A percentile compares a stretch with the other conserved stretches of the same genome.
These are phyloP conservation scores for Halcyon smyrnensis DNA, from an alignment of 2,797 vertebrate genomes.

Conservation along the genomic window DNA sequence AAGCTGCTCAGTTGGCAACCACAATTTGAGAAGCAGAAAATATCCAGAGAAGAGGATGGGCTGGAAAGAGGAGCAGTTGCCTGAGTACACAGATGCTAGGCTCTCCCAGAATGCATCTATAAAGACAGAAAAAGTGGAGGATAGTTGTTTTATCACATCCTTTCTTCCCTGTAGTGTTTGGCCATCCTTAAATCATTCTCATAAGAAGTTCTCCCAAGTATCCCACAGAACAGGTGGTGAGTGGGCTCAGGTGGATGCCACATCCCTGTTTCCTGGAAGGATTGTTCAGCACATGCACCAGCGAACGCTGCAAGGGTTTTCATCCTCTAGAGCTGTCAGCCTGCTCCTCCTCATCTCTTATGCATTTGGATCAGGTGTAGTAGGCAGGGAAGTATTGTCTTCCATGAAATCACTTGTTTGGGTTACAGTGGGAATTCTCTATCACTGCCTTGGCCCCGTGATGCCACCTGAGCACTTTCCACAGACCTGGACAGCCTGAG, in stretches of 20 bases:
- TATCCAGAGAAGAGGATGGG: not conserved
- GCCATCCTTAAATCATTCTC: not conserved
- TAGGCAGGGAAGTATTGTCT: not conserved
- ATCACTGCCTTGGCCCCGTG: not conserved
- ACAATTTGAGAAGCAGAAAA: not conserved
- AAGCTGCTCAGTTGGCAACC: slow-evolving; percentile 1
- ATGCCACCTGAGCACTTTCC: not conserved
- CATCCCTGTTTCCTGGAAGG: not conserved
- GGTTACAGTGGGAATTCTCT: not conserved
- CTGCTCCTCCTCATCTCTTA: not conserved
- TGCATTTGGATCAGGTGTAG: not conserved
- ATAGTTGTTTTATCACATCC: not conserved
- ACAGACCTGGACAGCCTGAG: not conserved
- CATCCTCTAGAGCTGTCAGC: not conserved
- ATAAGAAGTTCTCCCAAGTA: accelerated
- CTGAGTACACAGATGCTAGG: not conserved
- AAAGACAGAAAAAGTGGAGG: not conserved
- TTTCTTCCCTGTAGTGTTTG: not conserved
- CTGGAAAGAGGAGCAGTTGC: not conserved
- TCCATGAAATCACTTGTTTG: not conserved
- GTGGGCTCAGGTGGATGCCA: not conserved
- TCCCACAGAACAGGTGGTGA: not conserved
- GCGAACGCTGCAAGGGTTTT: accelerated
- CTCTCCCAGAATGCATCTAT: not conserved
- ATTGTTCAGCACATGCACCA: accelerated